These are phyloP conservation scores for Sapayoa aenigma DNA, from an alignment of 2,113 vertebrate genomes.

Conservation along the genomic window DNA sequence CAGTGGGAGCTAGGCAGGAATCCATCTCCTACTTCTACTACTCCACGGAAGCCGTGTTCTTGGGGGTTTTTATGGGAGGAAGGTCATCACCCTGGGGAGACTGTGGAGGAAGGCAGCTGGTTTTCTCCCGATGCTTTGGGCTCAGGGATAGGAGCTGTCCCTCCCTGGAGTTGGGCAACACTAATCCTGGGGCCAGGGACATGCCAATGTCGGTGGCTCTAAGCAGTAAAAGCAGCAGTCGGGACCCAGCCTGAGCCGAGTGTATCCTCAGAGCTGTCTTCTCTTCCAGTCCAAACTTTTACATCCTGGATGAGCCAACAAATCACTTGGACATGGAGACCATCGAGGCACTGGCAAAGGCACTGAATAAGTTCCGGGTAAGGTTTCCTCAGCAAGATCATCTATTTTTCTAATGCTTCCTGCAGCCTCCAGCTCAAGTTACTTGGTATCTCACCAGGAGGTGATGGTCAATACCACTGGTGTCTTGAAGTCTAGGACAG, in stretches of 20 bases:
- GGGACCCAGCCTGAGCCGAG: neutral
- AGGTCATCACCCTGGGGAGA: neutral
- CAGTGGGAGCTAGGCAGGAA: accelerated
- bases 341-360: constrained; percentile 91
- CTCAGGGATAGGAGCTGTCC: neutral
- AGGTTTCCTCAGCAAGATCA: neutral
- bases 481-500: neutral
- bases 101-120: neutral
- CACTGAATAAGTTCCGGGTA: constrained; percentile 90
- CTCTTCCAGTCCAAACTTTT: constrained; percentile 91
- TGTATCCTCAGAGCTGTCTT: neutral
- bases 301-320: constrained; percentile 95
- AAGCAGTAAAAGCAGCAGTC: neutral
- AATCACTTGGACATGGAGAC: constrained; percentile 99
- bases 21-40: neutral
- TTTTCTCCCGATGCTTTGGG: neutral
- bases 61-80: neutral
- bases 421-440: neutral
- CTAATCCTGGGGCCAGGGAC: accelerated
- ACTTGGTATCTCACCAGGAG: neutral
- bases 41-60: neutral
- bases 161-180: neutral
- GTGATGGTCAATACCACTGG: neutral
- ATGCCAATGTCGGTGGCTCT: neutral
- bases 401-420: neutral